These are phyloP conservation scores for Solenopsis invicta DNA, from an alignment of 1,140 invertebrate genomes.

Conservation along the genomic window DNA sequence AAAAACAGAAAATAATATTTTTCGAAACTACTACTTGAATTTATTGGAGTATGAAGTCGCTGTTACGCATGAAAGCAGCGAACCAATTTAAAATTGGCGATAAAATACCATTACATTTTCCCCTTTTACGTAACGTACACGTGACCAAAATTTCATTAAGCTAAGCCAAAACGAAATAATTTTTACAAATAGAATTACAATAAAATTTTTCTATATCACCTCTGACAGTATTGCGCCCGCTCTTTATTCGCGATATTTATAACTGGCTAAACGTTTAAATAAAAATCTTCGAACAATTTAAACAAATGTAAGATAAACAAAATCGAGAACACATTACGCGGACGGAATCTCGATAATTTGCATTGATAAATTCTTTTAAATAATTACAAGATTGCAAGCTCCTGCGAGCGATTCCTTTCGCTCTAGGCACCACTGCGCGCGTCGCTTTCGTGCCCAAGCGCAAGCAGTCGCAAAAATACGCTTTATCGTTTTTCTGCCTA, in stretches of 20 bases:
- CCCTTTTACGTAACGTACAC: neutral
- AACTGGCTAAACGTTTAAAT: neutral
- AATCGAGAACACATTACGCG: neutral
- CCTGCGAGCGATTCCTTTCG: neutral
- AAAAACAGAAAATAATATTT: neutral
- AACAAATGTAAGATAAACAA: neutral
- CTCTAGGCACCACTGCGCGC: neutral
- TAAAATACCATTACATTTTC: neutral
- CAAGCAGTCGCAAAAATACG: conserved; percentile 31
- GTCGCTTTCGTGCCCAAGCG: neutral
- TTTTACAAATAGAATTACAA: neutral
- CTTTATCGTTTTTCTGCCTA: conserved; percentile 64
- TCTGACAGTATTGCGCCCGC: neutral
- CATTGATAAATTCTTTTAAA: neutral
- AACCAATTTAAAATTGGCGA: neutral
- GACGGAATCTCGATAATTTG: neutral
- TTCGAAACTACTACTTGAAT: neutral
- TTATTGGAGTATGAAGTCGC: neutral
- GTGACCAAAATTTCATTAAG: conserved; percentile 11
- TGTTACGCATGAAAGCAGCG: neutral
- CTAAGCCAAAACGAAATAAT: neutral
- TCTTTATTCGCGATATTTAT: neutral
- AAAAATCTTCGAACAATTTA: neutral
- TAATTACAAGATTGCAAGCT: conserved; percentile 28
- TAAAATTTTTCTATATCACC: neutral